Base-by-base conservation (phyloP, 1,140 invertebrate species). In the Thaumatotibia leucotreta region DNA sequence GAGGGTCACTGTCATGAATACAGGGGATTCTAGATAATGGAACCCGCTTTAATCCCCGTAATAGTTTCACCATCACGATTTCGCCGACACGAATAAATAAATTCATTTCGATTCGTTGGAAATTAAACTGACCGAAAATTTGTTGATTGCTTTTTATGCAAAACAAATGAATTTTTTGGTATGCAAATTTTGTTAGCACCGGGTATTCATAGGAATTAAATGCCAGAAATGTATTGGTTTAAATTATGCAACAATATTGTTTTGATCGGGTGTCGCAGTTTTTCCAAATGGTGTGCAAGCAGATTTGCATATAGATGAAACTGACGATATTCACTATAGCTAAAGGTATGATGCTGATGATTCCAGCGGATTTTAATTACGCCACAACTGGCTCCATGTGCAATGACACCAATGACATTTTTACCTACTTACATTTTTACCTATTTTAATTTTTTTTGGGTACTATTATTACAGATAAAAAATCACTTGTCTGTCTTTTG, bases 61-160 rank as follows among this genome's bases (percentile, higher is more conserved):
- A 58, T 58, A 58, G 52, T 58, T 58, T 58, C 52, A 58, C 23
- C 52, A 58, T 58, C 52, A 58, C 52, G 27, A 58, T 58, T 58
- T 58, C 52, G 6, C 23, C 52, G 52, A 29, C 27, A 9, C 14
- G 52, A n/a, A 58, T 27, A 31, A 58, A 58, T 58, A 58, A 58
- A 58, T 58, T 58, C 24, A 58, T 58, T 58, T 58, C 52, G 22
- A 58, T n/a, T 27, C 27, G n/a, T 8, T 27, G 23, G 23, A 24
- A 27, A 58, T 27, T 58, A 14, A 27, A 58, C 52, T 27, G n/a
- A 58, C 27, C 39, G 17, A 45, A 20, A 45, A 58, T 27, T 58
- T 31, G 52, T 58, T 27, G 52, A 58, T 27, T 58, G 52, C 22
- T 58, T 58, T 54, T 54, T 11, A 54, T 31, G 20, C 24, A 27